A percentile compares a stretch with the other conserved stretches of the same genome.
Evolutionary conservation across 2,113 vertebrate species (phyloP).

Genomic region (Macroglossus sobrinus): DNA sequence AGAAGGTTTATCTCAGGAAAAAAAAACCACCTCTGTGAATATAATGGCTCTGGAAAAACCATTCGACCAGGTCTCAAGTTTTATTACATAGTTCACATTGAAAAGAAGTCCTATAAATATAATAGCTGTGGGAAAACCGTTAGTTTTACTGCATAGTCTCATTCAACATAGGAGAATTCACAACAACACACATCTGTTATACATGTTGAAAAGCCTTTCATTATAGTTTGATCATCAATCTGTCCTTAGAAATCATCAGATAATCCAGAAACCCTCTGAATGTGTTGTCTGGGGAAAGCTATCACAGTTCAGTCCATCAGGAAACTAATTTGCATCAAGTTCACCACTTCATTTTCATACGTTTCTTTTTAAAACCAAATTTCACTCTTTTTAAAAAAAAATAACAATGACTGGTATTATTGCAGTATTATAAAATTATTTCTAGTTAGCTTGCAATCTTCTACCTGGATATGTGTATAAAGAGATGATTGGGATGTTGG

Average conservation of each 20-base stretch:
- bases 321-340: neutral
- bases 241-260: neutral
- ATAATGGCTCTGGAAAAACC: neutral
- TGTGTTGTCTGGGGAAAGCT: neutral
- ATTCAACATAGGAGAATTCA: neutral
- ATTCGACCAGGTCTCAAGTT: neutral
- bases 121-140: neutral
- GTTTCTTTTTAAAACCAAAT: neutral
- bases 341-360: neutral
- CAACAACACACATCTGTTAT: neutral
- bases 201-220: neutral
- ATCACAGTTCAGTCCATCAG: neutral
- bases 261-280: neutral
- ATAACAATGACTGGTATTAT: neutral
- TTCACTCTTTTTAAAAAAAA: neutral
- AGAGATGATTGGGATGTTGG: neutral
- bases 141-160: neutral
- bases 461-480: neutral
- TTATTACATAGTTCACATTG: neutral
- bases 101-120: neutral
- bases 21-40: neutral
- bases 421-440: neutral
- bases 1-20: neutral
- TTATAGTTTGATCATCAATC: neutral
- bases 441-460: neutral